These are phyloP conservation scores for Myripristis murdjan DNA, from an alignment of 2,797 vertebrate species.

Conservation along the genomic window DNA sequence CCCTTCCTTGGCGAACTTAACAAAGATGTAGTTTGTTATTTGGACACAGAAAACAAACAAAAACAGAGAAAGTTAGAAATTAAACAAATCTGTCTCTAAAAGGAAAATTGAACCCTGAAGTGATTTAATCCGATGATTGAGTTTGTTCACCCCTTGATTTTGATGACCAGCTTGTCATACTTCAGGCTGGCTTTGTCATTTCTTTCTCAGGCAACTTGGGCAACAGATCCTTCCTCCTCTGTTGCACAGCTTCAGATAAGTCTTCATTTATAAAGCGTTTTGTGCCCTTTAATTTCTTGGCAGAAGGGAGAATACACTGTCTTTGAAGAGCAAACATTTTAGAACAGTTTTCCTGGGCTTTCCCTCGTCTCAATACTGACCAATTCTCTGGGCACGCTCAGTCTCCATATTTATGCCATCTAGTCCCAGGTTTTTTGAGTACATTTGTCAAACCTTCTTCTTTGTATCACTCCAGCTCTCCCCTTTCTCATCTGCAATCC, in stretches of 20 bases:
- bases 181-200: slow-evolving; percentile 22
- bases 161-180: slow-evolving; percentile 27
- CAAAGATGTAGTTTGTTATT: too few species aligned
- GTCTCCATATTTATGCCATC: slow-evolving; percentile 26
- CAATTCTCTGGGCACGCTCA: slow-evolving; percentile 2
- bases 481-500: slow-evolving; percentile 2
- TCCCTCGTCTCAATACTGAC: background rate
- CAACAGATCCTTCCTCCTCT: slow-evolving; percentile 22
- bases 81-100: too few species aligned
- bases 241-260: slow-evolving; percentile 13
- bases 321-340: slow-evolving; percentile 12
- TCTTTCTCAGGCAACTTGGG: slow-evolving; percentile 5
- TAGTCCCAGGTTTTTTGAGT: background rate
- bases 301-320: slow-evolving; percentile 15
- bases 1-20: too few species aligned
- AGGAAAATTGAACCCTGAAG: too few species aligned
- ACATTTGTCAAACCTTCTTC: background rate
- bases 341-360: slow-evolving; percentile 4
- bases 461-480: slow-evolving; percentile 14
- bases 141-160: background rate
- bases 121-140: too few species aligned
- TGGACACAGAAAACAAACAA: too few species aligned
- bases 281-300: slow-evolving; percentile 28
- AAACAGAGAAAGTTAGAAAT: too few species aligned
- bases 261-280: slow-evolving; percentile 28